Evolutionary conservation across 2,113 vertebrate species (phyloP).

Genomic region (Tiliqua scincoides): DNA sequence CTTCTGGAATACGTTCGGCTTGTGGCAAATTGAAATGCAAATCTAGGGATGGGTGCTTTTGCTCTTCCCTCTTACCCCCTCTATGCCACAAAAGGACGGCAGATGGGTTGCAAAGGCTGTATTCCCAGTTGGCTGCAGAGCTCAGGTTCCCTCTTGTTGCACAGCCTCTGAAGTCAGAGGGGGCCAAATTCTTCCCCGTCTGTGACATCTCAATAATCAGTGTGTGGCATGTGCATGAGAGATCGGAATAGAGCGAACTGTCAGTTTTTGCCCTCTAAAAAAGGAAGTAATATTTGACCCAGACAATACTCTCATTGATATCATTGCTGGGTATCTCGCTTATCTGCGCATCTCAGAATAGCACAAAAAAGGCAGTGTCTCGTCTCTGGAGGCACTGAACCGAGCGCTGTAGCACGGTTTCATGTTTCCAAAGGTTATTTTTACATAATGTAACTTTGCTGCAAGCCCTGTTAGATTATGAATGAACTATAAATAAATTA

Average conservation of each 20-base stretch:
- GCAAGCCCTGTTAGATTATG: not conserved
- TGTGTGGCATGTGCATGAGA: constrained; percentile 9
- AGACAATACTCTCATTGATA: not conserved
- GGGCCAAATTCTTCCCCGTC: constrained; percentile 28
- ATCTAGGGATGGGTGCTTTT: not conserved
- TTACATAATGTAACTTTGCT: constrained; percentile 9
- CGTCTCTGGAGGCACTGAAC: not conserved
- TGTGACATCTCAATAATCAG: not conserved
- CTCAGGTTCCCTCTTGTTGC: constrained; percentile 22
- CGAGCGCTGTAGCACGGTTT: constrained; percentile 11
- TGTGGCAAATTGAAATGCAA: rapidly evolving
- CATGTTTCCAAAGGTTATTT: not conserved
- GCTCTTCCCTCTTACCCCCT: not conserved
- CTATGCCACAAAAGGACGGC: not conserved
- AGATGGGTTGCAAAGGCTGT: constrained; percentile 5
- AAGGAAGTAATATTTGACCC: constrained; percentile 17
- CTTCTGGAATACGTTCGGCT: constrained; percentile 19
- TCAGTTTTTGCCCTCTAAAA: not conserved
- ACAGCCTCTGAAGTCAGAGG: constrained; percentile 5
- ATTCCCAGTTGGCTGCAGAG: constrained; percentile 12
- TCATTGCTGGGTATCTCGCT: constrained; percentile 9
- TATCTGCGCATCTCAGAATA: constrained; percentile 1
- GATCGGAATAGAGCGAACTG: not conserved
- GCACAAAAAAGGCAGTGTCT: constrained; percentile 7
- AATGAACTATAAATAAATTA: constrained; percentile 52